Percentiles rank a stretch among this genome's conserved stretches.
These are phyloP conservation scores for Ochotona curzoniae DNA, from an alignment of 2,113 vertebrate genomes.

Conservation along the genomic window DNA sequence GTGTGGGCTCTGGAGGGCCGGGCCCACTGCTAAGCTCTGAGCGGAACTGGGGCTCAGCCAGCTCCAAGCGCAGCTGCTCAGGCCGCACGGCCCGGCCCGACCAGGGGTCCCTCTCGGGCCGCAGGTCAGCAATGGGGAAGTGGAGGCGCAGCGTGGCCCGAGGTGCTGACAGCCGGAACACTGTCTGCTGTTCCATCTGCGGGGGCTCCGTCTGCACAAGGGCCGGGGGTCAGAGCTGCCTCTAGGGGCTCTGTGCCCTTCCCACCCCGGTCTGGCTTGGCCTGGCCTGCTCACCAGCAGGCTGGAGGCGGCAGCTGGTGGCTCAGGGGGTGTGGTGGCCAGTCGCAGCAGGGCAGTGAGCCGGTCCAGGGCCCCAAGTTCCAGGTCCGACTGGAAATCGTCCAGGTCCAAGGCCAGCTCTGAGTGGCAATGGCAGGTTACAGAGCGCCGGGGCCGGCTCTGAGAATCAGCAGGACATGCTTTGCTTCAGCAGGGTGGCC, in stretches of 20 bases:
- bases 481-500: neutral
- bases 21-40: constrained; percentile 87
- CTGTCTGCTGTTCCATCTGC: constrained; percentile 65
- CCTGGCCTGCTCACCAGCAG: constrained; percentile 61
- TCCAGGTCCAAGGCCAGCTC: constrained; percentile 82
- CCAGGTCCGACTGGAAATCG: constrained; percentile 80
- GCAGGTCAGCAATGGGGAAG: constrained; percentile 93
- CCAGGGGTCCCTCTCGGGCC: constrained; percentile 86
- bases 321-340: constrained; percentile 31
- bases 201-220: constrained; percentile 71
- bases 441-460: constrained; percentile 75
- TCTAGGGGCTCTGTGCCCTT: neutral
- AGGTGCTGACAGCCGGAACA: constrained; percentile 85
- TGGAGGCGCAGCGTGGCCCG: constrained; percentile 88
- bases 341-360: constrained; percentile 73
- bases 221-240: neutral
- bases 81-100: constrained; percentile 86
- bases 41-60: constrained; percentile 88
- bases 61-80: constrained; percentile 90
- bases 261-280: neutral
- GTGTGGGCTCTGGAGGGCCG: constrained; percentile 83
- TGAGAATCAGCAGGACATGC: constrained; percentile 6
- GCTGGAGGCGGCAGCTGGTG: neutral
- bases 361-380: constrained; percentile 83
- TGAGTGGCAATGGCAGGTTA: constrained; percentile 68